Base-by-base conservation (phyloP, 2,797 vertebrate genomes). In the Mus minutoides region DNA sequence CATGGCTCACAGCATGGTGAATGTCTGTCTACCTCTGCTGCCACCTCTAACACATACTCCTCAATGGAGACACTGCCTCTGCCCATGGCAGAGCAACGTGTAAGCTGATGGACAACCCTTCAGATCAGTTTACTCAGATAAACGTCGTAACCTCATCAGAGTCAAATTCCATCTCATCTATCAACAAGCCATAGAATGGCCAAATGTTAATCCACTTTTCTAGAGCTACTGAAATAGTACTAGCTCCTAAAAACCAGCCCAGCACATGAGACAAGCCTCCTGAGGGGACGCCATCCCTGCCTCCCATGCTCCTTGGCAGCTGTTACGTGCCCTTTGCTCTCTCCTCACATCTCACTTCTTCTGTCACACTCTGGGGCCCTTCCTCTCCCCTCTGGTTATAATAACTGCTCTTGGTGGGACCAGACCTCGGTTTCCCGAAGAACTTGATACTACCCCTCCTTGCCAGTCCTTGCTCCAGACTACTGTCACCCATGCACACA, bases 131-230 rank as follows among this genome's bases (percentile, higher is more conserved):
- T 92, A 92, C 31, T 75, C 60, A 56, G 67, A 88, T 71, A 78
- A 67, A 91, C 67, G 19, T 88, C 22, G 89, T 88, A 84, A 87
- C 67, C 43, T 67, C 43, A 89, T 79, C 10, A 16, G 31, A n/a
- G 16, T 93, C 86, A 92, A 83, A n/a, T 75, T 93, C 69, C 14
- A 86, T 8, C 26, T 97, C 16, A 46, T 46, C 73, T 91, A 88
- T 62, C 86, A 93, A 40, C 43, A 69, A 78, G 31, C 62, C 19
- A 4, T 40, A 95, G 49, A 67, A 88, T 80, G 26, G 17, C 37
- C 46, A 94, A 92, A 90, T 49, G 34, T 78, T 52, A 43, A 52
- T 10, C 46, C 73, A 75, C 49, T 56, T 95, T 52, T 82, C 29
- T 52, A 62, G 83, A 37, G 24, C 60, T 87, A 88, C 2, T 34